Conservation (phyloP, 2,797 vertebrate species). For the Delichon dasypus region DNA sequence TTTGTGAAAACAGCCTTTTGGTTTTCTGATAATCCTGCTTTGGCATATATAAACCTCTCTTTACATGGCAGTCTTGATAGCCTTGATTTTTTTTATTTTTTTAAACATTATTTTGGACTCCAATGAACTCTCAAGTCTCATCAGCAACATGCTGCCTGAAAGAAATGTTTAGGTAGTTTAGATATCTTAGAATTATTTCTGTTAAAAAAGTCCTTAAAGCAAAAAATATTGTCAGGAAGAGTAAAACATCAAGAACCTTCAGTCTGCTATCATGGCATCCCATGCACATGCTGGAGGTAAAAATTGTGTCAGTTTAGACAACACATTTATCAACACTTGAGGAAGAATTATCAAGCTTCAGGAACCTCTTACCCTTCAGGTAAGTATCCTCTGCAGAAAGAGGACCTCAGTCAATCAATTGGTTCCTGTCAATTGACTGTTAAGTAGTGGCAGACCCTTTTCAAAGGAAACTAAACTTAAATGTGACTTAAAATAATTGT, state of each 20-base stretch:
- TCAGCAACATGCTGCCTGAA: background rate
- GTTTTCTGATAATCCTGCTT: background rate
- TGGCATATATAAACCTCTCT: background rate
- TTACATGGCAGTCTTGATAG: background rate
- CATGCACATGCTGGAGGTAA: background rate
- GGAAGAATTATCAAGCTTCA: background rate
- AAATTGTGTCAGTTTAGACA: background rate
- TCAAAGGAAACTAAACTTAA: background rate
- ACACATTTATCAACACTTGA: background rate
- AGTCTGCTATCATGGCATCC: background rate
- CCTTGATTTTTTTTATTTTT: background rate
- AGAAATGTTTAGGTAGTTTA: background rate
- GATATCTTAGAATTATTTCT: background rate
- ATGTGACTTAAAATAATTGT: background rate
- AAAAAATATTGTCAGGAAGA: background rate
- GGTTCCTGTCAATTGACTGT: background rate
- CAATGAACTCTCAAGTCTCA: background rate
- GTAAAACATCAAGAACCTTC: background rate
- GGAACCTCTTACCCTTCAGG: background rate
- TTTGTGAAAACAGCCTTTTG: background rate
- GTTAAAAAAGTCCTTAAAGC: background rate
- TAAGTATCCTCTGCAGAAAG: background rate
- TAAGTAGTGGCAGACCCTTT: background rate
- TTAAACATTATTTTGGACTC: background rate
- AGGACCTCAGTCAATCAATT: background rate